phyloP scores from a whole-genome alignment of 2,888 invertebrate species.

The Gymnocheta viridis region DNA sequence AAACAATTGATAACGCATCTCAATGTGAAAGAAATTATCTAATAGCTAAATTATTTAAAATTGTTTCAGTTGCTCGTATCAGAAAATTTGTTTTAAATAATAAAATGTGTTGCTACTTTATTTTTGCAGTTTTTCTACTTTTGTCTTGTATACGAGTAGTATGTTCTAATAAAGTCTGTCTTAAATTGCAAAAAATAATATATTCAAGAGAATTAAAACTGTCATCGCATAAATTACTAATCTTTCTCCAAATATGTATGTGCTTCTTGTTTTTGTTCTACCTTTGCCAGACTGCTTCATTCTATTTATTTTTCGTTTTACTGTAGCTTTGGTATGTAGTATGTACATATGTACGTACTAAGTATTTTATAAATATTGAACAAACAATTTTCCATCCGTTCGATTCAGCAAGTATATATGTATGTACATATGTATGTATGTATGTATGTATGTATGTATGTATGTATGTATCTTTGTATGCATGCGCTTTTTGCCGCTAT shows the following conservation, averaged over 20 bases:
- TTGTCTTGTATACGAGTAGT: constrained; percentile 10
- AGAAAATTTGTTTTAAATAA: constrained; percentile 22
- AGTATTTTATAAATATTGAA: constrained; percentile 39
- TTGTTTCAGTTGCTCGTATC: constrained; percentile 28
- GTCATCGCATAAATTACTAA: constrained; percentile 66
- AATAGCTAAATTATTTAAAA: constrained; percentile 40
- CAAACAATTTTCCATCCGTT: constrained; percentile 37
- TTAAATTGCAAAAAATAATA: constrained; percentile 52
- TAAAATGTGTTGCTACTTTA: constrained; percentile 34
- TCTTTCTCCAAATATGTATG: constrained; percentile 50
- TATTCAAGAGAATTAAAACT: constrained; percentile 63
- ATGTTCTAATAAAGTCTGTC: constrained; percentile 54
- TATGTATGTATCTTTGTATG: too few relatives aligned
- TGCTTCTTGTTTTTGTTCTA: constrained; percentile 23
- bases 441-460: not conserved
- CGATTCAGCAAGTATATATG: constrained; percentile 21
- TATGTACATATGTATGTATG: not conserved
- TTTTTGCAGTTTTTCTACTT: constrained; percentile 8
- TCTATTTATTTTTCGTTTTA: constrained; percentile 30
- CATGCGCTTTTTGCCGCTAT: constrained; percentile 35
- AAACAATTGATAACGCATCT: constrained; percentile 56
- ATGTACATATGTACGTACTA: not conserved
- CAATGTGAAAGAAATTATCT: constrained; percentile 64
- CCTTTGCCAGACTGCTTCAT: constrained; percentile 49
- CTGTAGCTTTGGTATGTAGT: constrained; percentile 14